These are phyloP conservation scores for Pristiophorus japonicus DNA, from an alignment of 2,113 vertebrate species.

Conservation along the genomic window DNA sequence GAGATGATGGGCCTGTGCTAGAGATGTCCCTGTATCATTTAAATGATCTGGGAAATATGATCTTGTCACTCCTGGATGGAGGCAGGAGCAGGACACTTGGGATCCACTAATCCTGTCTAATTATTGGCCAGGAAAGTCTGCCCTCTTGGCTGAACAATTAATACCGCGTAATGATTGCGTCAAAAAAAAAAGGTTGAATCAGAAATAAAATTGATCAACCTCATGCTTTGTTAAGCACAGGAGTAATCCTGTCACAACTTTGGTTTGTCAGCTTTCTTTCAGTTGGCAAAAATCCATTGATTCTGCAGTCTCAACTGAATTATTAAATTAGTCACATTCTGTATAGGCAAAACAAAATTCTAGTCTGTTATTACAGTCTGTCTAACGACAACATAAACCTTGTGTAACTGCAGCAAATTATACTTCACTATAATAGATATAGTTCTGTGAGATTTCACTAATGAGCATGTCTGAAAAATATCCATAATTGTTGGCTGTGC, in stretches of 20 bases:
- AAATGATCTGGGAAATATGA: not conserved
- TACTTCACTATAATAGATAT: not conserved
- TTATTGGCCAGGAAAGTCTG: not conserved
- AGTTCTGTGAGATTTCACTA: not conserved
- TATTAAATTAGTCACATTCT: not conserved
- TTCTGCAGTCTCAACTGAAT: not conserved
- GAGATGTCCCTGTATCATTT: not conserved
- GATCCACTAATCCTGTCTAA: not conserved
- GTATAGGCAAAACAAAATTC: not conserved
- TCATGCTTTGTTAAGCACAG: not conserved
- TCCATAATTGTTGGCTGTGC: not conserved
- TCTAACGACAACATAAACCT: not conserved
- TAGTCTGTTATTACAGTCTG: not conserved
- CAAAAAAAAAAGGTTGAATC: not conserved
- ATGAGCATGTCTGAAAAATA: constrained; percentile 9
- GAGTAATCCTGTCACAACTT: not conserved
- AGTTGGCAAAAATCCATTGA: too few relatives aligned
- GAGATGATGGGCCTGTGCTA: not conserved
- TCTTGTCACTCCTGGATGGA: not conserved
- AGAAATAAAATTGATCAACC: not conserved
- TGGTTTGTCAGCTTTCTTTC: not conserved
- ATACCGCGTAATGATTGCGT: not conserved
- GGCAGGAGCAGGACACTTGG: not conserved
- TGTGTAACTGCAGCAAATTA: not conserved
- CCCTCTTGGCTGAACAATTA: not conserved